Base-by-base conservation (phyloP, 2,888 invertebrate genomes). In the Papilio protenor region DNA sequence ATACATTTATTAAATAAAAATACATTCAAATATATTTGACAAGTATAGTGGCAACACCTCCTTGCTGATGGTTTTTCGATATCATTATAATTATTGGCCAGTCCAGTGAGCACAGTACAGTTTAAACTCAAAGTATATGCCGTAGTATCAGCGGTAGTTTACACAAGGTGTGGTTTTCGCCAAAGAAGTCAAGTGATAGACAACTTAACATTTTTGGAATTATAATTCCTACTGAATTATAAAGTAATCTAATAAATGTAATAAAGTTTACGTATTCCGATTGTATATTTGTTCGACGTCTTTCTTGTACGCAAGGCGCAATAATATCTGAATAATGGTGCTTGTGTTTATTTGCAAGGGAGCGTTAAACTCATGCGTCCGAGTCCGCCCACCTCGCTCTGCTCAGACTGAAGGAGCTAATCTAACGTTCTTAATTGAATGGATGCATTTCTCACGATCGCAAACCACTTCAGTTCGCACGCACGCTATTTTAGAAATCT, bases 361-460 rank as follows among this genome's bases (percentile, higher is more conserved):
- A 85, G 85, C 87, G 85, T 87, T 87, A 87, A 87, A 88, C 86
- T 84, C 85, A 80, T 81, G 84, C 85, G 83, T 89, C 87, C 80
- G 85, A 87, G 80, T 77, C 80, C 71, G 78, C 79, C 76, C 74
- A 74, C 77, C 80, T 83, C 81, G 82, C 84, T 82, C 80, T 80
- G 81, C 85, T 85, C 83, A 82, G 81, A 78, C 82, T 77, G 71
- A 81, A 85, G 81, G 83, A 88, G 86, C 84, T 91, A 91, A 92
- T 91, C 88, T 83, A 87, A 84, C 83, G 85, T 84, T 84, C 85
- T 85, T 88, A 89, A 91, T 90, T 87, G 85, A 91, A 87, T 88
- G 88, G 86, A 87, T 87, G 86, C 87, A 86, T 85, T 91, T 91
- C 90, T 87, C 90, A 90, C 89, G 88, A 86, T 81, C 85, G 79